These are phyloP conservation scores for Lucifuga dentata DNA, from an alignment of 2,113 vertebrate genomes.

Conservation along the genomic window DNA sequence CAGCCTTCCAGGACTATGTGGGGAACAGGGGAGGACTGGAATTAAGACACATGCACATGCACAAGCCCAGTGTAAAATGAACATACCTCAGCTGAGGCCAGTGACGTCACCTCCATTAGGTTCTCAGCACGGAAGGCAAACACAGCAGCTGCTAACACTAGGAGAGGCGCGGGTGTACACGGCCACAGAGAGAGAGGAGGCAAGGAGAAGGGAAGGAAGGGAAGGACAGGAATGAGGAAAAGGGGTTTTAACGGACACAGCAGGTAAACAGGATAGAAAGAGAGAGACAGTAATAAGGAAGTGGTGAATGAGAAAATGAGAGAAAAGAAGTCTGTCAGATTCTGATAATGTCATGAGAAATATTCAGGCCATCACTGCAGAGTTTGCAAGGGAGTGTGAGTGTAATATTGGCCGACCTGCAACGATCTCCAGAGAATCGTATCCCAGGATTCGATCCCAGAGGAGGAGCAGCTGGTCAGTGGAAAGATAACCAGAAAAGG, in stretches of 20 bases:
- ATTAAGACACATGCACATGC: slow-evolving; percentile 24
- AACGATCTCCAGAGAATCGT: slow-evolving; percentile 93
- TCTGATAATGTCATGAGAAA: neutral
- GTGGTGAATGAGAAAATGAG: neutral
- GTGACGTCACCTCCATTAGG: slow-evolving; percentile 98
- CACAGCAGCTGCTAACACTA: slow-evolving; percentile 95
- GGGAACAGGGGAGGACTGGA: slow-evolving; percentile 14
- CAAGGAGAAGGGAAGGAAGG: no score
- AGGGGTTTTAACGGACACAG: neutral
- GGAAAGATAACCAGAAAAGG: slow-evolving; percentile 97
- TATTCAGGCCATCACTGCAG: neutral
- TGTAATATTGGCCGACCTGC: slow-evolving; percentile 83
- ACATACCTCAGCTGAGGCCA: slow-evolving; percentile 97
- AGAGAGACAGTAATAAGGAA: no score
- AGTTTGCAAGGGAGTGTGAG: neutral
- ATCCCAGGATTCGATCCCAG: slow-evolving; percentile 97
- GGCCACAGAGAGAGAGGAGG: neutral
- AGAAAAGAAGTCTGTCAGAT: neutral
- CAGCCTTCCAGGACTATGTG: slow-evolving; percentile 51
- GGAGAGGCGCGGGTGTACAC: neutral
- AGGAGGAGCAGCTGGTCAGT: slow-evolving; percentile 97
- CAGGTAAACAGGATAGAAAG: no score
- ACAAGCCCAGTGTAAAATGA: slow-evolving; percentile 35
- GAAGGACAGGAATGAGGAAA: neutral
- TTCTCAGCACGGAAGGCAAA: slow-evolving; percentile 98